phyloP scores from a whole-genome alignment of 2,888 invertebrate species.

The Lycia hirtaria region DNA sequence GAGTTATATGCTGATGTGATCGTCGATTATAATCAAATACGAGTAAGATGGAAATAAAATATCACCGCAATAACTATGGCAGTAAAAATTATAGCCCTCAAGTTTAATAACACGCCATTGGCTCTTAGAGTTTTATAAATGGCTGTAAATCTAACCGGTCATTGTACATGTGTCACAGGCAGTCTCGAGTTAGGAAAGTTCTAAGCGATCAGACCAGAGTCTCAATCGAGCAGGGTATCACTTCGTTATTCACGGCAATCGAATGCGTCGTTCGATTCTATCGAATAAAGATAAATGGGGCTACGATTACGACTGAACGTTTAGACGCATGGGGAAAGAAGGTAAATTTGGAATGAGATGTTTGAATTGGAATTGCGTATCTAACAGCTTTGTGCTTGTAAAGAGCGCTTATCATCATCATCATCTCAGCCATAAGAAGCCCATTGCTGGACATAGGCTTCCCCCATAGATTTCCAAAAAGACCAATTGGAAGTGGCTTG shows the following conservation, averaged over 20 bases:
- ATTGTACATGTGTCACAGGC: constrained; percentile 65
- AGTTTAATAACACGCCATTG: constrained; percentile 38
- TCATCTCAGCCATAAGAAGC: no score
- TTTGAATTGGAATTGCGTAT: constrained; percentile 7
- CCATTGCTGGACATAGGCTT: no score
- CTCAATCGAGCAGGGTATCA: constrained; percentile 57
- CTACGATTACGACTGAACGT: constrained; percentile 61
- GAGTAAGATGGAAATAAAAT: constrained; percentile 16
- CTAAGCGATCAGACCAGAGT: constrained; percentile 52
- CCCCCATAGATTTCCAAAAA: no score
- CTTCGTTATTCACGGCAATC: constrained; percentile 56
- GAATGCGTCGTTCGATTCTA: constrained; percentile 69
- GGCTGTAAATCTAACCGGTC: constrained; percentile 58
- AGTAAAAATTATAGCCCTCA: constrained; percentile 31
- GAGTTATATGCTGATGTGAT: constrained; percentile 4
- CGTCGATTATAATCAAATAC: constrained; percentile 12
- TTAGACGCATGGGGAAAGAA: constrained; percentile 49
- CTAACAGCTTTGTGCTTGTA: background rate
- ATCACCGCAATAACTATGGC: constrained; percentile 19
- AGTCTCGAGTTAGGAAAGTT: constrained; percentile 49
- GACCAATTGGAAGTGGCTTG: no score
- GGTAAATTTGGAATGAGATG: constrained; percentile 39
- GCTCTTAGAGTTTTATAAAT: constrained; percentile 56
- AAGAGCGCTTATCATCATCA: no score
- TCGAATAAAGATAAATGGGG: constrained; percentile 80